Base-by-base conservation (phyloP, 2,113 vertebrate species). In the Sisor rabdophorus region DNA sequence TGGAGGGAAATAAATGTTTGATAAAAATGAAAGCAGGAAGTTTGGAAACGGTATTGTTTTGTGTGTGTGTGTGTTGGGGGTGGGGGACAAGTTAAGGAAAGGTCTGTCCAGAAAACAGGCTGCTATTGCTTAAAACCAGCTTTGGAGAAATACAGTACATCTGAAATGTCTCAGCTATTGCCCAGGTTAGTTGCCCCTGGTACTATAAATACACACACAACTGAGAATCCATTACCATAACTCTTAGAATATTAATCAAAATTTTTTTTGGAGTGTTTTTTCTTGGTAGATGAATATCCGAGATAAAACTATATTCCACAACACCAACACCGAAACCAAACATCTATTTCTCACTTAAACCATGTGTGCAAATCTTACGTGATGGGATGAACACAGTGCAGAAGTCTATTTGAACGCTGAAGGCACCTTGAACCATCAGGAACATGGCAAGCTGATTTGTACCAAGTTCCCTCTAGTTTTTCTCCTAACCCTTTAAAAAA, bases 361-460 rank as follows among this genome's bases (percentile, higher is more conserved):
- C 26, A 64, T 61, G 32, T 76, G 82, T 83, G 79, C 79, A 79
- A 79, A 79, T 73, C 67, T n/a, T 68, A 44, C 30, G 44, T 64
- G 55, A 22, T 36, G 16, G 19, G 11, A 50, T 50, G 10, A 71
- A 56, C 64, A 76, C 79, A 72, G 82, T 81, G 71, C 24, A 65
- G 36, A 67, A 74, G 24, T 53, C 61, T 28, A 13, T 58, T 56
- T 73, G 0, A 24, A 6, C 28, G 19, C 78, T 52, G 65, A 82
- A 83, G 84, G 84, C 84, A 83, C 80, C 71, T 80, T 75, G 64
- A 54, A 76, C 53, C 65, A 16, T 63, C 58, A 40, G 44, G 63
- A 64, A 55, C 50, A 53, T 40, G 48, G 40, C 22, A 55, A 40
- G 24, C 24, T 13, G n/a, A 13, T n/a, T 47, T 32, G 30, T 64